Evolutionary conservation across 35 echinoderm and acorn worm species (phyloP), one percentile per base, ranked within the genome.

Genomic region (Apostichopus japonicus): DNA sequence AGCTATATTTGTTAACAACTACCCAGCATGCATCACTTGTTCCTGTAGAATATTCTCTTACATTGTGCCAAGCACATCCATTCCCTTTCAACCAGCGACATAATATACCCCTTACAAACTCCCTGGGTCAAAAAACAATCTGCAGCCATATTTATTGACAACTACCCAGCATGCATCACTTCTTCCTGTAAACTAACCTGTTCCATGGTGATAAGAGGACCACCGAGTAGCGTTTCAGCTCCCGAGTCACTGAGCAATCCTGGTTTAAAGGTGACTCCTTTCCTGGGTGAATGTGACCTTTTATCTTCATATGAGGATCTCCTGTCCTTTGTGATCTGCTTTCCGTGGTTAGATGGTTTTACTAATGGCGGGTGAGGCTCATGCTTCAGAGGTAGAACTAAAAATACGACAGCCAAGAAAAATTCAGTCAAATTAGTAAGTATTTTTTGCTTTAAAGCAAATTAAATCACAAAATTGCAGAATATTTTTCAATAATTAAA

Each of bases 211-310:
- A 98, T 90, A 44, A 98, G 93, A 11, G 97, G 97, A 23, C 96
- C 96, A 11, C 77, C 82, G 61, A 76, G 94, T 22, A 90, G 16
- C 0, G 92, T 90, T 22, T 90, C 72, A 79, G 15, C 53, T 65
- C 70, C 51, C 24, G 54, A 19, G 13, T 96, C 93, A 55, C 72
- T 80, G 10, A 98, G 80, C 19, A 94, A 90, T 59, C 94, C 94
- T 27, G 94, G 94, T 82, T 98, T 95, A 79, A 98, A 98, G 1
- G 97, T 96, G 79, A 98, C 97, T 61, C 94, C 95, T 80, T 93
- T 80, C 57, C 88, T 94, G 15, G 55, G 81, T 7, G 53, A 57
- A 21, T 58, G 81, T 6, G 54, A 23, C 56, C 19, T 58, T 54
- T 83, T 83, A 17, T 83, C 79, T 55, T 83, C 79, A 8, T 67